Percentiles rank a stretch among this genome's conserved stretches.
These are phyloP conservation scores for Allobates femoralis DNA, from an alignment of 2,797 vertebrate species.

Conservation along the genomic window DNA sequence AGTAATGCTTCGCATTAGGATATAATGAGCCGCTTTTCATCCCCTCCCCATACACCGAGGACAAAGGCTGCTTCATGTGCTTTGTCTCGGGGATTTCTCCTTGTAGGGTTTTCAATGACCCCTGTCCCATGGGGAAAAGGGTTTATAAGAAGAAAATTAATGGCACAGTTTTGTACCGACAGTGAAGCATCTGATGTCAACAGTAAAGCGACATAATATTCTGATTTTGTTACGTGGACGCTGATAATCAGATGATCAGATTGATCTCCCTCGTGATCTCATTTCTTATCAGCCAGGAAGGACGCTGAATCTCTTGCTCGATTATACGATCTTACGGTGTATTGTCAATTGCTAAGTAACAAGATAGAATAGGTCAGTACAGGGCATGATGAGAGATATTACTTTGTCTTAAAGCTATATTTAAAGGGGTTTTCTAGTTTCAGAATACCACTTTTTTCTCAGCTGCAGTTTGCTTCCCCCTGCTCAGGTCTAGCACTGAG, in stretches of 20 bases:
- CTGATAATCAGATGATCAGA: conserved; percentile 22
- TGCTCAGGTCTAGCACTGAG: too few relatives aligned
- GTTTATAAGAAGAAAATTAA: conserved; percentile 2
- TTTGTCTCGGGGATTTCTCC: neutral
- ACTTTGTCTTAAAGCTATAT: neutral
- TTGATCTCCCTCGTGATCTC: conserved; percentile 20
- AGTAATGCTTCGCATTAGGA: neutral
- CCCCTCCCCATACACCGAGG: neutral
- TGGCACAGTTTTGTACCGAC: neutral
- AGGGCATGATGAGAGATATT: neutral
- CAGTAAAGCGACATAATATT: neutral
- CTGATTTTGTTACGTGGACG: neutral
- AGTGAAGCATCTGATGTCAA: neutral
- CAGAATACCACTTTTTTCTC: too few relatives aligned
- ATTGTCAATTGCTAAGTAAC: conserved; percentile 1
- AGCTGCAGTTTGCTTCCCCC: too few relatives aligned
- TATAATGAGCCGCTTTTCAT: neutral
- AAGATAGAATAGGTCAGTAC: neutral
- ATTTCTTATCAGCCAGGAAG: conserved; percentile 34
- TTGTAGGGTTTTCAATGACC: neutral
- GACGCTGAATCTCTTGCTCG: neutral
- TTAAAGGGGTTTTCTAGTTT: neutral
- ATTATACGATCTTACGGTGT: neutral
- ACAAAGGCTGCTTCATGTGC: neutral
- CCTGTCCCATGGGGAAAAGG: neutral